Evolutionary conservation across 2,113 vertebrate species (phyloP).

Genomic region (Embiotoca jacksoni): DNA sequence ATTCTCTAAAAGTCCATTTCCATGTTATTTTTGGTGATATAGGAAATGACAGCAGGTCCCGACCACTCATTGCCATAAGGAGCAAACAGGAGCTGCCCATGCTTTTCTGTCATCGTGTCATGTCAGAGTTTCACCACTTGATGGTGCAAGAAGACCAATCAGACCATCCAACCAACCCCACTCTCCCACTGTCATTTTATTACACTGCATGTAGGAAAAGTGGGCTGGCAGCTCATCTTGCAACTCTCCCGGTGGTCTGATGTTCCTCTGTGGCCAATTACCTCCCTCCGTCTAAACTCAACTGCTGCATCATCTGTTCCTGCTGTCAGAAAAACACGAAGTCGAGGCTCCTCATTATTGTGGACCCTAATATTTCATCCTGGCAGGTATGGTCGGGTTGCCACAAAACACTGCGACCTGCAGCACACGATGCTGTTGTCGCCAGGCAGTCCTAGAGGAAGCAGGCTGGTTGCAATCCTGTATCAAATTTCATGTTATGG

Average conservation of each 20-base stretch:
- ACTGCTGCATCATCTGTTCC: conserved; percentile 60
- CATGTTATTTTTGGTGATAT: not conserved
- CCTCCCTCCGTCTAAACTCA: conserved; percentile 41
- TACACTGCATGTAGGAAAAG: not conserved
- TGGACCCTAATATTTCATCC: conserved; percentile 27
- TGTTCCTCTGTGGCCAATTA: conserved; percentile 65
- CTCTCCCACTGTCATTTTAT: not conserved
- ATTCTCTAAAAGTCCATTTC: not conserved
- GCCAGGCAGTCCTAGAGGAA: conserved; percentile 25
- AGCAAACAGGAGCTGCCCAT: not conserved
- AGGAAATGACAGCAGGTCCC: not conserved
- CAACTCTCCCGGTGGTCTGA: conserved; percentile 29
- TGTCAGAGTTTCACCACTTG: conserved; percentile 60
- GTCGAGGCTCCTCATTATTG: conserved; percentile 30
- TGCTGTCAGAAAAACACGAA: conserved; percentile 44
- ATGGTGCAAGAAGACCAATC: conserved; percentile 64
- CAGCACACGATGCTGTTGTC: not conserved
- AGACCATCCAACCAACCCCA: not conserved
- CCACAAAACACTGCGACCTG: conserved; percentile 20
- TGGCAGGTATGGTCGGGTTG: conserved; percentile 22
- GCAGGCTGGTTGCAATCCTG: not conserved
- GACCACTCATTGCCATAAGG: not conserved
- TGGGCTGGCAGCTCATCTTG: conserved; percentile 21
- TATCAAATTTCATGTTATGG: conserved; percentile 20
- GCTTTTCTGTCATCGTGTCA: conserved; percentile 7